phyloP scores from a whole-genome alignment of 2,113 vertebrate genomes.

The Ictidomys tridecemlineatus region DNA sequence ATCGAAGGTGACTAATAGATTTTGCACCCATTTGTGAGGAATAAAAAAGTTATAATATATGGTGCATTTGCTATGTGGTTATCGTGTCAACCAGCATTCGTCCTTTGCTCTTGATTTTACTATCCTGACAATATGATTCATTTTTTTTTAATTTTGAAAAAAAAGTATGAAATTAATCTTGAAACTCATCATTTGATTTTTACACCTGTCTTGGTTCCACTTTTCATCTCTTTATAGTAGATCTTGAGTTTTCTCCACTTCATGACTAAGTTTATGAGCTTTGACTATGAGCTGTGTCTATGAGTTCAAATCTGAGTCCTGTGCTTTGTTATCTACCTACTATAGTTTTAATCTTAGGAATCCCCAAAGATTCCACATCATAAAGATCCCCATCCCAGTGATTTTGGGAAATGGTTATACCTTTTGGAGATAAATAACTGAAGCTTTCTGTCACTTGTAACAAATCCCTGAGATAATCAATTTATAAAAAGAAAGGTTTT shows the following conservation, averaged over 20 bases:
- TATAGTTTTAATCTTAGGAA: neutral
- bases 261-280: neutral
- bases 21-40: neutral
- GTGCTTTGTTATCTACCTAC: neutral
- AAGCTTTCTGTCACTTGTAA: too few species aligned
- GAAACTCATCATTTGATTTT: neutral
- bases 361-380: neutral
- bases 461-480: too few species aligned
- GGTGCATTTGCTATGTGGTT: neutral
- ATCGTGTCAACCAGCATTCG: neutral
- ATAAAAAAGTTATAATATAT: neutral
- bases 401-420: neutral
- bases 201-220: neutral
- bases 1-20: neutral
- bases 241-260: neutral
- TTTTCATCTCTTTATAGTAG: neutral
- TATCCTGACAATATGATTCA: neutral
- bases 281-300: neutral
- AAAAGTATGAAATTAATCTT: neutral
- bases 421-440: too few species aligned
- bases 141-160: neutral
- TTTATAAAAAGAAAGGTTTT: too few species aligned
- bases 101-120: neutral
- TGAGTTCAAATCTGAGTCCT: neutral
- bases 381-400: too few species aligned